Evolutionary conservation across 1,140 invertebrate species (phyloP), one percentile per base, ranked within the genome.

Genomic region (Listronotus bonariensis): DNA sequence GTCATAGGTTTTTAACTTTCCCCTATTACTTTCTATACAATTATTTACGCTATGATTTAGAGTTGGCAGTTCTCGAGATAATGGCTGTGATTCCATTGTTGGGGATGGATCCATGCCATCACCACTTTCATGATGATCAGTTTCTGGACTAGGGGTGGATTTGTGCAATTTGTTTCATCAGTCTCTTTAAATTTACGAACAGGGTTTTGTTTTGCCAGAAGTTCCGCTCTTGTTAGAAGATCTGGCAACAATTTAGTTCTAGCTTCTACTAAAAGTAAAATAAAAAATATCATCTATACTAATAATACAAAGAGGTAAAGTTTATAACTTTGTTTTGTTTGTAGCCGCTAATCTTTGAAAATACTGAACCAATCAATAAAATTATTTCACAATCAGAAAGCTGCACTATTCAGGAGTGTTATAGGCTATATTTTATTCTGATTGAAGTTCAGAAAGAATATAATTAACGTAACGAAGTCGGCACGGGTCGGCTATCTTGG

Each of bases 121-220:
- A 57, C 87, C 86, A 55, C 87, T 86, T 71, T 90, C 89, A 18
- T 88, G 86, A 62, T 86, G 84, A 76, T 89, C 87, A 0, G 88
- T 90, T 36, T 88, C 89, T 5, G 89, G 89, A 34, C 89, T 90
- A 10, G 89, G 89, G 89, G 89, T 18, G 89, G 89, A 80, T 91
- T 91, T 5, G 86, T 88, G 36, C 88, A 85, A 41, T 82, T 82
- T 70, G 79, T 78, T n/a, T 80, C 58, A 71, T 78, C 78, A 66
- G 76, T 76, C 42, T 83, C 84, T 75, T 77, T 82, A 69, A 45
- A 75, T 76, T 67, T 81, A 57, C 68, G 58, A 18, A 57, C 61
- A 14, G 53, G 34, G 65, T 68, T 68, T 46, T 76, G 81, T 68
- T 81, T 82, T 12, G 82, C 79, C 51, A 84, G 83, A 17, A 83